phyloP scores from a whole-genome alignment of 2,888 invertebrate genomes.

The Serrognathus titanus region DNA sequence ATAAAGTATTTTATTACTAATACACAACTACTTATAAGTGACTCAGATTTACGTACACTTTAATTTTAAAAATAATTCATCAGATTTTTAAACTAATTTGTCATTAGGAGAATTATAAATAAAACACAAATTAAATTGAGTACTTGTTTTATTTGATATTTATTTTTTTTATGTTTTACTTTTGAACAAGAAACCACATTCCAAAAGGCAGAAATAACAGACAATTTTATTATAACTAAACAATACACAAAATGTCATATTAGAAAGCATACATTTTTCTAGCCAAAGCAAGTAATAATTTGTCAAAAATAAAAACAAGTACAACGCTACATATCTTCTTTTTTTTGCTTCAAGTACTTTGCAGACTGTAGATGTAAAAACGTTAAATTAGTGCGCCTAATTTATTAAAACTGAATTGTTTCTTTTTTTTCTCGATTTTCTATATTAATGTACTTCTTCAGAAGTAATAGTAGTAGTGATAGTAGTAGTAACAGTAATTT shows the following conservation, averaged over 20 bases:
- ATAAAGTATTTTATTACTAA: too few species aligned
- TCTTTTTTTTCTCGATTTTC: slow-evolving; percentile 4
- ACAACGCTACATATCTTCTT: slow-evolving; percentile 1
- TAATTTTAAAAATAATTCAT: too few species aligned
- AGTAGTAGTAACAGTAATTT: not conserved
- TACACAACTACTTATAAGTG: not conserved
- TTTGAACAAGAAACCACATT: slow-evolving; percentile 1
- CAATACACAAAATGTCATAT: slow-evolving; percentile 2
- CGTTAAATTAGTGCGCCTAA: slow-evolving; percentile 9
- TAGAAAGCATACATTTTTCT: too few species aligned
- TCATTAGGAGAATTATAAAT: not conserved
- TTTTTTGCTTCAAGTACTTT: too few species aligned
- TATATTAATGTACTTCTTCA: slow-evolving; percentile 3
- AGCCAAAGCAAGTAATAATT: too few species aligned
- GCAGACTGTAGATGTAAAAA: slow-evolving; percentile 1
- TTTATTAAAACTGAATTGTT: not conserved
- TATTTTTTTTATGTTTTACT: not conserved
- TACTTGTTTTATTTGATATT: slow-evolving; percentile 18
- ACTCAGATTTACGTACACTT: too few species aligned
- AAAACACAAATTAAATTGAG: slow-evolving; percentile 10
- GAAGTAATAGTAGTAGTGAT: not conserved
- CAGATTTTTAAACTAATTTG: too few species aligned
- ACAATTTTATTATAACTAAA: slow-evolving; percentile 8
- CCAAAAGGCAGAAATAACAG: not conserved
- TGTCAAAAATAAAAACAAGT: slow-evolving; percentile 10